Evolutionary conservation across 2,797 vertebrate genomes (phyloP), one percentile per base, ranked within the genome.

Genomic region (Cetoscarus ocellatus): DNA sequence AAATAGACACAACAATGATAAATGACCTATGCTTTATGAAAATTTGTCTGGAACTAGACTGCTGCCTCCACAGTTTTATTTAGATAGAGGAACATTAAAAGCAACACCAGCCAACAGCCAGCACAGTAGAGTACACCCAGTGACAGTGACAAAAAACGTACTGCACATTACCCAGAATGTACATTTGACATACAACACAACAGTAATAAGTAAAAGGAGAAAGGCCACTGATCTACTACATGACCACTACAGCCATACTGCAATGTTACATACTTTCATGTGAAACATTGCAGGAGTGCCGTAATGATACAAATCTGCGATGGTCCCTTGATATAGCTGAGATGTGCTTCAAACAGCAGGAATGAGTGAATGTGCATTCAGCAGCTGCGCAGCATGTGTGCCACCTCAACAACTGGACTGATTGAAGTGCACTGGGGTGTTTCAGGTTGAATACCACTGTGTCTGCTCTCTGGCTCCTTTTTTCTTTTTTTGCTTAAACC

Each of bases 341-440:
- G 75, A 79, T 73, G 60, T 70, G 78, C 76, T 76, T 84, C 59
- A 79, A 82, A 75, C 80, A 77, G 80, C 74, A 77, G 76, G 69
- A 86, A 69, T 47, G 58, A 71, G 72, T 58, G 70, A 87, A 72
- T 75, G 84, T 79, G 67, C 81, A 75, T 84, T 77, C 82, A 81
- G 83, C 65, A 59, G 35, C 61, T 48, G 63, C 64, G 13, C 40
- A 27, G 73, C 38, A 15, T 69, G 77, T 73, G 74, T 74, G 80
- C 80, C 74, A 74, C 81, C 75, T 82, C 86, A 75, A 83, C 87
- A 82, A 73, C 75, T 56, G 77, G 75, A 73, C 85, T 87, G 91
- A 93, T 92, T 91, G 88, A 90, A 93, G 90, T 90, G 88, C 90
- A 92, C 81, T 92, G 84, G 73, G 80, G 89, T 90, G 89, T 91